Evolutionary conservation across 2,888 invertebrate species (phyloP), one percentile per base, ranked within the genome.

Genomic region (Electrophaes corylata): DNA sequence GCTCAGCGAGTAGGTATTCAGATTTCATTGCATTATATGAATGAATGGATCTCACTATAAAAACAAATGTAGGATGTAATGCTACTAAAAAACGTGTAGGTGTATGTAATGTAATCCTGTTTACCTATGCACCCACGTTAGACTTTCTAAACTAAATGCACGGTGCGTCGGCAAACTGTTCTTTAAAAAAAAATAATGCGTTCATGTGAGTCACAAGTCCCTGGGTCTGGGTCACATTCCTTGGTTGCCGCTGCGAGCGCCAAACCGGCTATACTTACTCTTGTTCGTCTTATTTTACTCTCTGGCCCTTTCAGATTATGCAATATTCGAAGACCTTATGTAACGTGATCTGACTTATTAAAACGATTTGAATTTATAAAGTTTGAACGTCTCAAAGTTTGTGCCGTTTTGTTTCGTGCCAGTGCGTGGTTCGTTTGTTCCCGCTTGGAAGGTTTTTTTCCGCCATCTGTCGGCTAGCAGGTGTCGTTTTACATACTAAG

Each of bases 191-290:
- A 73, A 71, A 75, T n/a, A n/a, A n/a, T n/a, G 66, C 72, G 72
- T 78, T 76, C 72, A 69, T 70, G 71, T 90, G 91, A 90, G 84
- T 91, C 91, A 91, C 80, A 45, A 76, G 84, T 91, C 90, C 89
- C 79, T 40, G 77, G 81, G 85, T 86, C 83, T 89, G 89, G 91
- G 89, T 90, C 86, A 88, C 91, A 91, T 91, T 90, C 91, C 89
- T 81, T 81, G 73, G 71, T 72, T 72, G 70, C 70, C 70, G 70
- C 54, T 54, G 54, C 49, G 65, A 71, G 65, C 73, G 74, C 76
- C 69, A 82, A 83, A 83, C 83, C 83, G 83, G 83, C n/a, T n/a
- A n/a, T n/a, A 76, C 58, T 67, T 64, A 71, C 70, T 64, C 69
- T 64, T 73, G 64, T 65, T 71, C 64, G 62, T 72, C 66, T 73